Base-by-base conservation (phyloP, 2,888 invertebrate genomes). In the Clitarchus hookeri region DNA sequence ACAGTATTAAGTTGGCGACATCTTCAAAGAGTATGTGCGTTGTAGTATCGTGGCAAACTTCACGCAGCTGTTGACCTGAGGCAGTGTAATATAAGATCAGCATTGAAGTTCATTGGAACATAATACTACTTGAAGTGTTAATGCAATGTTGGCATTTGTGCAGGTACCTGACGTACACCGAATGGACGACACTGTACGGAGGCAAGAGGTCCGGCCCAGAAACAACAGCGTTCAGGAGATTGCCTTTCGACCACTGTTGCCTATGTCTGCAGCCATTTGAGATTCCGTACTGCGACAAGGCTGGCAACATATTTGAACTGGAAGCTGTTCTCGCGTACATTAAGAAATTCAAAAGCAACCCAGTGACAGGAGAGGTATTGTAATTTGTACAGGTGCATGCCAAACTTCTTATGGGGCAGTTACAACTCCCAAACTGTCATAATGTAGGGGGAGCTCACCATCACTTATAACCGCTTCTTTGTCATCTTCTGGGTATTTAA, bases 281-380 rank as follows among this genome's bases (percentile, higher is more conserved):
- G 88, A 95, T 96, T 90, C 99, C 99, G 0, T 97, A 97, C 89
- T 97, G 98, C 90, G 98, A 98, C 89, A 91, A 92, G 23, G 95
- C 97, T 88, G 99, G 99, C 16, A 97, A 98, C 91, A 94, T 99
- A 79, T 99, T 97, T 91, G 99, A 99, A 91, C 92, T 99, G 48
- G 95, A 97, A 92, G 95, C 97, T 13, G 94, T 99, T 86, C 91
- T 98, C 19, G 96, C 96, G 44, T 99, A 97, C 90, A 90, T 98
- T 0, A 98, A 98, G 90, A 97, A 96, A 90, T 98, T 95, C 91
- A 98, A 98, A 91, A 93, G 97, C 4, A 98, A 99, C 92, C 99
- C 99, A 44, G 96, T 98, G 0, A 97, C 97, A 53, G 99, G 99
- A 82, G 96, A 96, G 92, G 95, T 95, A 90, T 88, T 54, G 19